These are phyloP conservation scores for Eudyptes chrysolophus DNA, from an alignment of 2,113 vertebrate species.

Conservation along the genomic window DNA sequence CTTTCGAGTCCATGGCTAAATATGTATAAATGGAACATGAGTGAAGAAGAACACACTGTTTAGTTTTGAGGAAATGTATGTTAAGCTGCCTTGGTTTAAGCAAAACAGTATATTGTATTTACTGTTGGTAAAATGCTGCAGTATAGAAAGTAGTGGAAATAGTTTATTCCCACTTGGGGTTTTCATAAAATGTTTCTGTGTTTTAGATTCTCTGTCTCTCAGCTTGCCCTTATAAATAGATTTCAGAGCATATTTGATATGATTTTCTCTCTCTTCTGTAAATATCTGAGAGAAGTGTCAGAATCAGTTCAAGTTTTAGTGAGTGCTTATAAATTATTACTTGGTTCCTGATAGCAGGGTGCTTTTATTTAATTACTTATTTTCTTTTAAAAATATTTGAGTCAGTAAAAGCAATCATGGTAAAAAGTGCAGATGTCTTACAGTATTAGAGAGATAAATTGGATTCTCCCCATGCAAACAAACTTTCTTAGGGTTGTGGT, in stretches of 20 bases:
- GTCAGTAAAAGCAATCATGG: not conserved
- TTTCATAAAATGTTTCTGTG: not conserved
- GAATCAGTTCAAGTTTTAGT: not conserved
- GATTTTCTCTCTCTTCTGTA: not conserved
- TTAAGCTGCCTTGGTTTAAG: not conserved
- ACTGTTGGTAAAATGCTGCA: not conserved
- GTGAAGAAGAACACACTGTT: not conserved
- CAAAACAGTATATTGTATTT: not conserved
- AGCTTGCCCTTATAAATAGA: not conserved
- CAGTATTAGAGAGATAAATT: not conserved
- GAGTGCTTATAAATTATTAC: not conserved
- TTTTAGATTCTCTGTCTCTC: not conserved
- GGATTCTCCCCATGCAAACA: not conserved
- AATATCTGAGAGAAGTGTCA: not conserved
- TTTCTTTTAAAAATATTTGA: constrained; percentile 7
- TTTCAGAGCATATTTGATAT: not conserved
- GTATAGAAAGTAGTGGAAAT: not conserved
- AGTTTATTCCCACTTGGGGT: not conserved
- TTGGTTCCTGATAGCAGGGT: not conserved
- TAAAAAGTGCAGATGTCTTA: not conserved
- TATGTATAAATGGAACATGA: not conserved
- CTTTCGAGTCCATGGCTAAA: not conserved
- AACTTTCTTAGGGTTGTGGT: not conserved
- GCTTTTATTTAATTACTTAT: not conserved
- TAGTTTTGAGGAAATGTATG: not conserved